phyloP scores from a whole-genome alignment of 2,888 invertebrate genomes.

The Microdon myrmicae region DNA sequence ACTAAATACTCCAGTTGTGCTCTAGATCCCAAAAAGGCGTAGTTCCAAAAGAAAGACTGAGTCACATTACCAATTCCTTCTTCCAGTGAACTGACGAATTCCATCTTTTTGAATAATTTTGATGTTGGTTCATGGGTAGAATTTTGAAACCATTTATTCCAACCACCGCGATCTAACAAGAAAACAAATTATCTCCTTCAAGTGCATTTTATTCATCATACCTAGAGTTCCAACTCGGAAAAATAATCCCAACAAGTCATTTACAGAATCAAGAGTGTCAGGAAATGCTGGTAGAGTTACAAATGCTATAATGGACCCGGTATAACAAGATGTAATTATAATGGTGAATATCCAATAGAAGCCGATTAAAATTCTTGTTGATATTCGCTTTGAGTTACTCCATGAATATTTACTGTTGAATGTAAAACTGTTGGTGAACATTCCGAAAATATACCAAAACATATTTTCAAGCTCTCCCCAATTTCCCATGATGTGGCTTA shows the following conservation, averaged over 20 bases:
- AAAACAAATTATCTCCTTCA: not conserved
- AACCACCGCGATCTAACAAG: slow-evolving; percentile 76
- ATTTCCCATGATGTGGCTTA: slow-evolving; percentile 74
- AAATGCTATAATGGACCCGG: slow-evolving; percentile 85
- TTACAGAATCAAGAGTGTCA: slow-evolving; percentile 76
- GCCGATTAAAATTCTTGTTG: slow-evolving; percentile 80
- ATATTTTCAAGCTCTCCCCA: slow-evolving; percentile 82
- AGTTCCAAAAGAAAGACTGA: slow-evolving; percentile 80
- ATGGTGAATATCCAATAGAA: slow-evolving; percentile 86
- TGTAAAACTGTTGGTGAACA: slow-evolving; percentile 84
- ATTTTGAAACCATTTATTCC: slow-evolving; percentile 79
- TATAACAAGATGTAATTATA: slow-evolving; percentile 84
- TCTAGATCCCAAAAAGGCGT: slow-evolving; percentile 80
- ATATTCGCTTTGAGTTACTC: slow-evolving; percentile 75
- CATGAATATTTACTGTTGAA: slow-evolving; percentile 77
- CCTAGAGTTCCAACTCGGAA: slow-evolving; percentile 79
- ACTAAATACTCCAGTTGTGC: slow-evolving; percentile 79
- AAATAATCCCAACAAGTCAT: slow-evolving; percentile 74
- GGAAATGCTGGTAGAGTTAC: slow-evolving; percentile 83
- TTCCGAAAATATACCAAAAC: slow-evolving; percentile 90
- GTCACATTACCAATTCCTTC: slow-evolving; percentile 80
- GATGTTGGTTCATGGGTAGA: slow-evolving; percentile 74
- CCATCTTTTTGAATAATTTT: slow-evolving; percentile 74
- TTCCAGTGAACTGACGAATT: slow-evolving; percentile 74
- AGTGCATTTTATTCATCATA: slow-evolving; percentile 63